Base-by-base conservation (phyloP, 2,797 vertebrate genomes). In the Xiphophorus birchmanni region DNA sequence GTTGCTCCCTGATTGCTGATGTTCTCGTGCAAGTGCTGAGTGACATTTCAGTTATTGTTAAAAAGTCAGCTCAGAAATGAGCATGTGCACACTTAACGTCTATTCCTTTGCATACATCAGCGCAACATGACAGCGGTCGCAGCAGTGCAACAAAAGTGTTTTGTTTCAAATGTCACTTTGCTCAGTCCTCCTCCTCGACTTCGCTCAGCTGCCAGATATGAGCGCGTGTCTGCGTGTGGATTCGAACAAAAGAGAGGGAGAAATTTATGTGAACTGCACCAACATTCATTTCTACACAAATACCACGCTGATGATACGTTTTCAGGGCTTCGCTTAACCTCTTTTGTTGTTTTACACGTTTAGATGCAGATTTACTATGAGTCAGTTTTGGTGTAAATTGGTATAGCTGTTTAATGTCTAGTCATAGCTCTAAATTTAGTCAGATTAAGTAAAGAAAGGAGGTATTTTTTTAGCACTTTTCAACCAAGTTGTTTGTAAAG, bases 81-180 rank as follows among this genome's bases (percentile, higher is more conserved):
- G 67, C 44, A 6, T 77, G 81, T 73, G 86, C 69, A 63, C 23
- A 54, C 65, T 73, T 45, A 67, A 44, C 44, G 79, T 69, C 71
- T 76, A 81, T 63, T 82, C 73, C 60, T 45, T 32, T 82, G 87
- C 87, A 76, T 83, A 74, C 80, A 69, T 89, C 71, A 85, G 80
- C 73, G 81, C 84, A 77, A 86, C 82, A 77, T 83, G 87, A 91
- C 89, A 82, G 84, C 44, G 76, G 80, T 83, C 86, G 89, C 85
- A 75, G 80, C 76, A 32, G 76, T 50, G 44, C 77, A 76, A 94
- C 89, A 92, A 92, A 91, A 88, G 91, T 85, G 75, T 79, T 87
- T 94, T 92, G 92, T 92, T 93, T 87, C 79, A 92, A 91, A 92
- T 93, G 92, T 91, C 91, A 93, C 73, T 90, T 87, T 82, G 69